Conservation (phyloP, 2,888 invertebrate species). For the Syrista parreyssii region DNA sequence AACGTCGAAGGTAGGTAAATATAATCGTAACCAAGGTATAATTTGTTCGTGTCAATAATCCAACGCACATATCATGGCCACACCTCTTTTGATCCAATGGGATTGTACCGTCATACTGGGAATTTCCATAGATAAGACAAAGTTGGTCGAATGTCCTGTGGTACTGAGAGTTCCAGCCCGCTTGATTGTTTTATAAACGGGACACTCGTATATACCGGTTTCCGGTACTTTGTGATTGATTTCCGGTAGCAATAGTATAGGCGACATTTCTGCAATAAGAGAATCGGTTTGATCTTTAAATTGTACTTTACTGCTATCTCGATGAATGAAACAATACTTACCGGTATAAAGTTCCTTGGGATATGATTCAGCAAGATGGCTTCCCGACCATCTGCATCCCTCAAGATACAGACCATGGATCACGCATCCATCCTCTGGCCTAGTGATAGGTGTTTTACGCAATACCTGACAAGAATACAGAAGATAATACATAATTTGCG, state of each 20-base stretch:
- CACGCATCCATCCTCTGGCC: slow-evolving; percentile 73
- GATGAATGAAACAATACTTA: slow-evolving; percentile 34
- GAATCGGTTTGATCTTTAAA: not conserved
- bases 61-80: slow-evolving; percentile 70
- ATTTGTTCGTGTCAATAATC: slow-evolving; percentile 62
- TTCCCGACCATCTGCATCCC: slow-evolving; percentile 80
- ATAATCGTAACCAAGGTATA: not conserved
- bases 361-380: slow-evolving; percentile 71
- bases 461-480: slow-evolving; percentile 64
- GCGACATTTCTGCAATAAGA: slow-evolving; percentile 72
- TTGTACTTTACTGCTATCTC: not conserved
- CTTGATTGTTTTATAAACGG: slow-evolving; percentile 75
- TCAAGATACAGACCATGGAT: slow-evolving; percentile 79
- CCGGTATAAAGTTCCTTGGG: slow-evolving; percentile 80
- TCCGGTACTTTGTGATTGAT: slow-evolving; percentile 69
- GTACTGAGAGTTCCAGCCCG: slow-evolving; percentile 75
- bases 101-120: slow-evolving; percentile 69
- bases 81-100: slow-evolving; percentile 75
- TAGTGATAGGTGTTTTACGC: slow-evolving; percentile 63
- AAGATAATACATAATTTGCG: not conserved
- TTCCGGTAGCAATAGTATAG: slow-evolving; percentile 77
- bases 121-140: slow-evolving; percentile 73
- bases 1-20: slow-evolving; percentile 1
- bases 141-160: slow-evolving; percentile 78
- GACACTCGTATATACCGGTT: slow-evolving; percentile 70